Base-by-base conservation (phyloP, 2,888 invertebrate species). In the Melanchra persicariae region DNA sequence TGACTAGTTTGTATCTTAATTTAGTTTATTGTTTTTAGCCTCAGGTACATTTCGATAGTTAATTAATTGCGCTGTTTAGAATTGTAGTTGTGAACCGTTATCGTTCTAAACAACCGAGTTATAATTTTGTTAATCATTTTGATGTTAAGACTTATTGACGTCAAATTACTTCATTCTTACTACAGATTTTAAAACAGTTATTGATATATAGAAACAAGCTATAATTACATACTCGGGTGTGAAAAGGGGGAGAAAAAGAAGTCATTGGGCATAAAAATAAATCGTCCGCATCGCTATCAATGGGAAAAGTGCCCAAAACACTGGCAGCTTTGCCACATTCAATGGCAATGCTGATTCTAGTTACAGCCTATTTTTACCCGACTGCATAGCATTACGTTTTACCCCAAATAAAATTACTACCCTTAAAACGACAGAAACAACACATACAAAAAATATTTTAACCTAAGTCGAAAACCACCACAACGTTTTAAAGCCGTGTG, bases 1-100 rank as follows among this genome's bases (percentile, higher is more conserved):
- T 70, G 61, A 66, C 55, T 82, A 67, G 65, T 72, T 74, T 69
- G 24, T 63, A 30, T 67, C n/a, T 62, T 24, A 49, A 63, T 75
- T 24, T 60, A 9, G 30, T 66, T 66, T 57, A 80, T 74, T 64
- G 51, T 64, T 63, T 47, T 43, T 51, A 52, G 34, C 10, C 3
- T 64, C 26, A 47, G 19, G 40, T 40, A 61, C 10, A 49, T 68
- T 58, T 68, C 26, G 55, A 69, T 57, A 34, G 24, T 3, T n/a
- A 59, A 47, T 73, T 37, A 12, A 73, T 63, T 75, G 37, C 40
- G 15, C 61, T 60, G 55, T 37, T 45, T 77, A 43, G 24, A 66
- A 75, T 75, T 40, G 2, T 26, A 24, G 1, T 54, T 12, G 45
- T 24, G 24, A 43, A 43, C 0, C 10, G 19, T 24, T 47, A 40